Evolutionary conservation across 2,888 invertebrate species (phyloP), one percentile per base, ranked within the genome.

Genomic region (Diarsia mendica): DNA sequence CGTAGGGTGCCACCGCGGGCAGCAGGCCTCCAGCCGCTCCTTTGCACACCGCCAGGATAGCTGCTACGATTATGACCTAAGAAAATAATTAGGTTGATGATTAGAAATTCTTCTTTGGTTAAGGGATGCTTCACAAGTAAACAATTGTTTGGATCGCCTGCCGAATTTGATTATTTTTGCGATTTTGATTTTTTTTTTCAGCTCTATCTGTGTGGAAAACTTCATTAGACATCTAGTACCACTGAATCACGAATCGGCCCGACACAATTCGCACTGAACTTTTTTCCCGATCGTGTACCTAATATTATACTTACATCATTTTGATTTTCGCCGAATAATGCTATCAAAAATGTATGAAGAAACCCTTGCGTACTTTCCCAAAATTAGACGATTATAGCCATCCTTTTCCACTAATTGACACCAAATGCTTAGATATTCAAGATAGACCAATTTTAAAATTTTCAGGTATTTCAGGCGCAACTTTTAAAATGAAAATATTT

Each of bases 21-120:
- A 95, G 85, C 39, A 93, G 84, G 39, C 92, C 94, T 3, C 89
- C 93, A 8, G 87, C 88, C 64, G 93, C 93, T 64, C 90, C 92
- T 77, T 90, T 91, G 87, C 94, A 94, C 81, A 94, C 91, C 87
- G 91, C 91, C 86, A 95, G 88, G 80, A 94, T 83, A 81, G 91
- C 92, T 84, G 93, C 93, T 87, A 95, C 84, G 77, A 95, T 89
- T 87, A 94, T 77, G 87, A 94, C 92, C 95, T 95, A 88, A 33
- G 18, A 58, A 48, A 60, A 72, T 0, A 64, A 33, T 6, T 13
- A 23, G 18, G 10, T 9, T 3, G 11, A n/a, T 65, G 13, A 6
- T 28, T 28, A 15, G 3, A 20, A 4, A 2, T n/a, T 69, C 23
- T 48, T 10, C 4, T 39, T 11, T n/a, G 13, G 39, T n/a, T 39